Evolutionary conservation across 2,888 invertebrate genomes (phyloP).

Genomic region (Syritta pipiens): DNA sequence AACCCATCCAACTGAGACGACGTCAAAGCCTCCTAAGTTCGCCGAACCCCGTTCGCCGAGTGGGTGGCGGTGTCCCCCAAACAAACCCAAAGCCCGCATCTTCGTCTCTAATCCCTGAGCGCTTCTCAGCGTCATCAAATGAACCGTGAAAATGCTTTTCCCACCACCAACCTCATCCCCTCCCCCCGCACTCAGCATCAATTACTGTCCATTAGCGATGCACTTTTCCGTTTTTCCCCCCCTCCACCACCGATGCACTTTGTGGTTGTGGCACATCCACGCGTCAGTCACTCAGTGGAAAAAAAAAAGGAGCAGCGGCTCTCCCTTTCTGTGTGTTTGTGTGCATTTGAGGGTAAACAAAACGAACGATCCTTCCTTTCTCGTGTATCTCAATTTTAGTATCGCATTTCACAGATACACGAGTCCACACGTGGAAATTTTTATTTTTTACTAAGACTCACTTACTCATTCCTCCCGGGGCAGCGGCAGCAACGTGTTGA

Average conservation of each 20-base stretch:
- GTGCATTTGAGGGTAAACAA: constrained; percentile 16
- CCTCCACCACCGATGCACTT: constrained; percentile 61
- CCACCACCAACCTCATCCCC: constrained; percentile 4
- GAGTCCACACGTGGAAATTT: background rate
- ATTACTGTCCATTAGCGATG: constrained; percentile 66
- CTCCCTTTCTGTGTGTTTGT: too few relatives aligned
- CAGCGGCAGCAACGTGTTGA: constrained; percentile 25
- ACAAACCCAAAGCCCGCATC: too few relatives aligned
- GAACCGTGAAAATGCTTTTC: constrained; percentile 31
- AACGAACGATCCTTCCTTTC: constrained; percentile 12
- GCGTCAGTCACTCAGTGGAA: too few relatives aligned
- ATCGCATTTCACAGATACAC: constrained; percentile 13
- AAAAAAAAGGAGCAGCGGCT: too few relatives aligned
- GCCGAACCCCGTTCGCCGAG: too few relatives aligned
- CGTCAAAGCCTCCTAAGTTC: too few relatives aligned
- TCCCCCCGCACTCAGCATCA: constrained; percentile 50
- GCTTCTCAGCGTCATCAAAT: constrained; percentile 24
- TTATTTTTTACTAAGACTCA: too few relatives aligned
- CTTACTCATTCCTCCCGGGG: background rate
- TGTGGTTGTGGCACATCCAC: constrained; percentile 59
- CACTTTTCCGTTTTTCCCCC: constrained; percentile 55
- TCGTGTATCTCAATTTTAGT: constrained; percentile 28
- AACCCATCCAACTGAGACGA: too few relatives aligned
- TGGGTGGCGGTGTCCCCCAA: too few relatives aligned
- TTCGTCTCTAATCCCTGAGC: too few relatives aligned